These are phyloP conservation scores for Amphimallon solstitiale DNA, from an alignment of 2,888 invertebrate species.

Conservation along the genomic window DNA sequence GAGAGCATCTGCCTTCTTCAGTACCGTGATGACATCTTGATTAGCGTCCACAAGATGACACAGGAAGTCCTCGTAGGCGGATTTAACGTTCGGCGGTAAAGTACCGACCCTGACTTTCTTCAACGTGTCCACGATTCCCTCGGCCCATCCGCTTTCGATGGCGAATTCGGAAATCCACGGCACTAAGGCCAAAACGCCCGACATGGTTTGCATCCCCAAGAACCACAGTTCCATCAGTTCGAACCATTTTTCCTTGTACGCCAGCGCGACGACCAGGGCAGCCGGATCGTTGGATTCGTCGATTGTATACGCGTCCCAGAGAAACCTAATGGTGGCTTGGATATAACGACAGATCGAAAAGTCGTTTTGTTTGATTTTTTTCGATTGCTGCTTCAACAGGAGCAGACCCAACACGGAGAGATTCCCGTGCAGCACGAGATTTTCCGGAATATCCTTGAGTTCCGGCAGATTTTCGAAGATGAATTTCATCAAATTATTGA, in stretches of 20 bases:
- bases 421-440: conserved; percentile 87
- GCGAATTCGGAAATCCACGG: conserved; percentile 93
- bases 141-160: conserved; percentile 93
- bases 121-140: conserved; percentile 84
- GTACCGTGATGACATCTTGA: conserved; percentile 75
- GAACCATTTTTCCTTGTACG: conserved; percentile 89
- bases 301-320: conserved; percentile 92
- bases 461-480: conserved; percentile 87
- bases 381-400: conserved; percentile 83
- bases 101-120: conserved; percentile 85
- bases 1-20: conserved; percentile 85
- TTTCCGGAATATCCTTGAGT: conserved; percentile 83
- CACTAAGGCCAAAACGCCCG: conserved; percentile 80
- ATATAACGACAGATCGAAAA: conserved; percentile 90
- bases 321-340: conserved; percentile 87
- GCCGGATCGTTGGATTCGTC: conserved; percentile 88
- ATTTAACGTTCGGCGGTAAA: conserved; percentile 84
- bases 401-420: conserved; percentile 84
- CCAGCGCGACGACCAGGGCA: conserved; percentile 83
- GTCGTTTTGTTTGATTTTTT: conserved; percentile 86
- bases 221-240: conserved; percentile 94
- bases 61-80: conserved; percentile 90
- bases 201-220: conserved; percentile 92
- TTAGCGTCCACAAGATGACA: conserved; percentile 86
- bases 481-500: conserved; percentile 84